Conservation (phyloP, 2,888 invertebrate species). For the Meganola albula region DNA sequence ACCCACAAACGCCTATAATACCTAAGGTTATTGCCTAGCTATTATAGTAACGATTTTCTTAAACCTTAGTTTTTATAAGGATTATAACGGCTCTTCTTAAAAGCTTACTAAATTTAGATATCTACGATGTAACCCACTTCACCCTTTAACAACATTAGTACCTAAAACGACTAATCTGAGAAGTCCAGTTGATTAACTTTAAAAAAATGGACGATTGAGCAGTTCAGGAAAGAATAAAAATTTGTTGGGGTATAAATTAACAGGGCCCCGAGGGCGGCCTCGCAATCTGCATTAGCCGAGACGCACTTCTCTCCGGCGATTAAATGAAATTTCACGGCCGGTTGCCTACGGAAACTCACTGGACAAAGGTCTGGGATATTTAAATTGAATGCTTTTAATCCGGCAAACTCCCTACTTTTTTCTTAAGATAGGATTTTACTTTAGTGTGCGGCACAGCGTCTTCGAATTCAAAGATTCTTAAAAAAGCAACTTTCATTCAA, state of each 20-base stretch:
- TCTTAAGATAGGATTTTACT: constrained; percentile 36
- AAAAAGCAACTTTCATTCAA: constrained; percentile 11
- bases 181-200: constrained; percentile 28
- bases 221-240: constrained; percentile 70
- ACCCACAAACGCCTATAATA: too few species aligned
- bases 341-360: constrained; percentile 62
- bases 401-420: constrained; percentile 47
- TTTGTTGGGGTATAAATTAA: constrained; percentile 74
- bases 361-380: constrained; percentile 70
- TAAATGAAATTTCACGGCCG: constrained; percentile 74
- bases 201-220: constrained; percentile 59
- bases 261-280: constrained; percentile 51
- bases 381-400: constrained; percentile 70
- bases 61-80: too few species aligned
- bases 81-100: constrained; percentile 19
- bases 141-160: constrained; percentile 38
- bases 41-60: too few species aligned
- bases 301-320: constrained; percentile 71
- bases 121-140: constrained; percentile 30
- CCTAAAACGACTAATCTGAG: constrained; percentile 35
- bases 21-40: too few species aligned
- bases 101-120: constrained; percentile 25
- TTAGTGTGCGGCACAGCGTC: constrained; percentile 27
- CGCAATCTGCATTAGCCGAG: constrained; percentile 73
- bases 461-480: constrained; percentile 23